These are phyloP conservation scores for cattle (Bos taurus) DNA, from an alignment of 2,113 vertebrate genomes.

Conservation along the genomic window ARS-UCD2.0 NC_037351.1:26580501-26581000, in stretches of 20 bases:
- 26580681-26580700: not conserved
- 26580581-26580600: not conserved
- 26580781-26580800: not conserved
- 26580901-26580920: not conserved
- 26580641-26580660: not conserved
- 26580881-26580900: not conserved
- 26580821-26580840: not conserved
- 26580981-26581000: not conserved
- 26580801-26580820: accelerated
- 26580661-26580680: not conserved
- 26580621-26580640: not conserved
- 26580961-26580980: not conserved
- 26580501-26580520: not conserved
- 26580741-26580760: too few relatives aligned
- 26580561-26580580: not conserved
- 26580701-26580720: not conserved
- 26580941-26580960: not conserved
- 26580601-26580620: not conserved
- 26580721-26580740: not conserved
- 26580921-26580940: not conserved
- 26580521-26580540: not conserved
- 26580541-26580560: not conserved
- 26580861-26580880: not conserved
- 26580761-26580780: not conserved
- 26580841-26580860: not conserved